These are phyloP conservation scores for Actenoides hombroni DNA, from an alignment of 2,113 vertebrate genomes.

Conservation along the genomic window DNA sequence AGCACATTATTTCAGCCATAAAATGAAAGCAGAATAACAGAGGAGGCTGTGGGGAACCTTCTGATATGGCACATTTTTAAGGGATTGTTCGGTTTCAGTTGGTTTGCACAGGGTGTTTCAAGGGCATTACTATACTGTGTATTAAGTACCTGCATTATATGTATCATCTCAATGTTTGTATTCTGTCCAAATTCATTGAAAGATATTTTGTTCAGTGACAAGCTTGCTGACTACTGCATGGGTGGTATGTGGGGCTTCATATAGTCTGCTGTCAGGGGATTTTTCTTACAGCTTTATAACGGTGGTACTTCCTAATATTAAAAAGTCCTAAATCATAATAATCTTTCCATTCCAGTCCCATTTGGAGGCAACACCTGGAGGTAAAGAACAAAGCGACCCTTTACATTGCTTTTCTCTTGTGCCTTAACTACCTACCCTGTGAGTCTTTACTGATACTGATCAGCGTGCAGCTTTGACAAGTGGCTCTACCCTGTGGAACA, in stretches of 20 bases:
- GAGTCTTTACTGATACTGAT: not conserved
- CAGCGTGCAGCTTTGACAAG: too few relatives aligned
- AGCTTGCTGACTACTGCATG: not conserved
- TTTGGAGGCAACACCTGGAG: not conserved
- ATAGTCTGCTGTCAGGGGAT: not conserved
- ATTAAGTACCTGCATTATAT: not conserved
- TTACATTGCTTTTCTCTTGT: not conserved
- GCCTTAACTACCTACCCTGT: not conserved
- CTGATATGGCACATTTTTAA: not conserved
- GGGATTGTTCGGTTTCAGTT: not conserved
- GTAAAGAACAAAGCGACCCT: not conserved
- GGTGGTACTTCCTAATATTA: not conserved
- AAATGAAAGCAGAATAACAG: not conserved
- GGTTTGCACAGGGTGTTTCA: not conserved
- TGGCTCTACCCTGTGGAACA: not conserved
- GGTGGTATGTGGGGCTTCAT: accelerated
- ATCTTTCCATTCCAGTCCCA: not conserved
- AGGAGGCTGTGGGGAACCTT: not conserved
- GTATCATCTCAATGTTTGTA: not conserved
- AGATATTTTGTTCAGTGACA: not conserved
- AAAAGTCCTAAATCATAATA: not conserved
- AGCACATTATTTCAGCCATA: not conserved
- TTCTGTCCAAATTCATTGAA: not conserved
- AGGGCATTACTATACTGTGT: not conserved
- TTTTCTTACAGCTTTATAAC: not conserved